Conservation (phyloP, 2,113 vertebrate species). For the Nymphicus hollandicus region DNA sequence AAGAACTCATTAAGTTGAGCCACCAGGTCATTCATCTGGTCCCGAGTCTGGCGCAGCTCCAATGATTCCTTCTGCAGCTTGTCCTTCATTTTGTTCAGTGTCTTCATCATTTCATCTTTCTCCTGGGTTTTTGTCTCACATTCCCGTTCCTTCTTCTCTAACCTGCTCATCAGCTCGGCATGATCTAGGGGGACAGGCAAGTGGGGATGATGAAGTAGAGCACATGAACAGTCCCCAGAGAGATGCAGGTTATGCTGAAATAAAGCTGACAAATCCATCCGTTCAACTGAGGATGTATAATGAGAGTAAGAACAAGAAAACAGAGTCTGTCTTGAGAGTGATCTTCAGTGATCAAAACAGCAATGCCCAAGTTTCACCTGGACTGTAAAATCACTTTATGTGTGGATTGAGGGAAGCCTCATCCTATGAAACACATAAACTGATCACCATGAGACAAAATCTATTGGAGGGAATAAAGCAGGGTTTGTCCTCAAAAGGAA, state of each 20-base stretch:
- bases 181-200: slow-evolving; percentile 79
- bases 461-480: not conserved
- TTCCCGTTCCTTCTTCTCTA: slow-evolving; percentile 94
- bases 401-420: not conserved
- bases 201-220: not conserved
- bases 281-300: not conserved
- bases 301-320: not conserved
- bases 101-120: slow-evolving; percentile 99
- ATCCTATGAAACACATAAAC: not conserved
- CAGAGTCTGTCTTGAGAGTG: not conserved
- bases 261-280: not conserved
- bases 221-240: not conserved
- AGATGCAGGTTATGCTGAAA: not conserved
- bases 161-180: slow-evolving; percentile 82
- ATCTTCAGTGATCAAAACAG: not conserved
- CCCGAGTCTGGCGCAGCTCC: slow-evolving; percentile 89
- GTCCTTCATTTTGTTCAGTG: slow-evolving; percentile 98
- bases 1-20: slow-evolving; percentile 84
- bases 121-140: slow-evolving; percentile 95
- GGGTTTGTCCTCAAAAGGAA: not conserved
- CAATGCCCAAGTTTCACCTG: not conserved
- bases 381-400: not conserved
- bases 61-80: slow-evolving; percentile 92
- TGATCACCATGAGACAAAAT: not conserved
- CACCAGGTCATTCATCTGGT: slow-evolving; percentile 88